Evolutionary conservation across 1,140 invertebrate genomes (phyloP).

Genomic region (Tetramorium alpestre): DNA sequence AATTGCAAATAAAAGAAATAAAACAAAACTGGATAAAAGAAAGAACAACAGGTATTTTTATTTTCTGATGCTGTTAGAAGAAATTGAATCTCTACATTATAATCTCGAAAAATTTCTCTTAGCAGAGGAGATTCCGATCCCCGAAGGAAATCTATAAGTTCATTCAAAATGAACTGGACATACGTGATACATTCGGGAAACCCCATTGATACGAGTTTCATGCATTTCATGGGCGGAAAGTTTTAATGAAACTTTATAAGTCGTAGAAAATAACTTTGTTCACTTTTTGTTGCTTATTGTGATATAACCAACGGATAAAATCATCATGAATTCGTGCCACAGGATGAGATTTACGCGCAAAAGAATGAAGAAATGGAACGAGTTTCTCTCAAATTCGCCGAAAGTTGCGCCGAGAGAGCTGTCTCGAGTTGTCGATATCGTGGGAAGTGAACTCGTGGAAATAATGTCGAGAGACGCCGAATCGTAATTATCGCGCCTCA

Average conservation of each 20-base stretch:
- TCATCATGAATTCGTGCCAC: slow-evolving; percentile 13
- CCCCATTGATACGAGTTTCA: not conserved
- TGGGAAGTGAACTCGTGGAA: not conserved
- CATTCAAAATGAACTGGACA: slow-evolving; percentile 14
- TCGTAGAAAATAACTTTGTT: not conserved
- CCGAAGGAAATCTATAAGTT: slow-evolving; percentile 41
- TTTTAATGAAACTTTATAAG: slow-evolving; percentile 11
- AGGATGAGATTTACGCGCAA: slow-evolving; percentile 20
- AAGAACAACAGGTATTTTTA: not conserved
- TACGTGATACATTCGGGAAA: slow-evolving; percentile 13
- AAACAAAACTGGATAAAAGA: not conserved
- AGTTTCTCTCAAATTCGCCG: not conserved
- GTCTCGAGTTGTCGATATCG: not conserved
- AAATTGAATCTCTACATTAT: slow-evolving; percentile 21
- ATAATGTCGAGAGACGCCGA: not conserved
- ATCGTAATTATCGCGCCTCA: slow-evolving; percentile 29
- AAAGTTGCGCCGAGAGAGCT: not conserved
- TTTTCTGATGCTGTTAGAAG: not conserved
- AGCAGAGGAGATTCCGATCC: not conserved
- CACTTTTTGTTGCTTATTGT: not conserved
- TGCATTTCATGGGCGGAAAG: not conserved
- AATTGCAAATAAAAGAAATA: not conserved
- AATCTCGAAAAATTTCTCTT: not conserved
- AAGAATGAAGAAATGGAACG: not conserved
- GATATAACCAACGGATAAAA: not conserved